Percentiles rank a stretch among this genome's conserved stretches.
Conservation (phyloP, 2,888 invertebrate species). For the Helleia helle region DNA sequence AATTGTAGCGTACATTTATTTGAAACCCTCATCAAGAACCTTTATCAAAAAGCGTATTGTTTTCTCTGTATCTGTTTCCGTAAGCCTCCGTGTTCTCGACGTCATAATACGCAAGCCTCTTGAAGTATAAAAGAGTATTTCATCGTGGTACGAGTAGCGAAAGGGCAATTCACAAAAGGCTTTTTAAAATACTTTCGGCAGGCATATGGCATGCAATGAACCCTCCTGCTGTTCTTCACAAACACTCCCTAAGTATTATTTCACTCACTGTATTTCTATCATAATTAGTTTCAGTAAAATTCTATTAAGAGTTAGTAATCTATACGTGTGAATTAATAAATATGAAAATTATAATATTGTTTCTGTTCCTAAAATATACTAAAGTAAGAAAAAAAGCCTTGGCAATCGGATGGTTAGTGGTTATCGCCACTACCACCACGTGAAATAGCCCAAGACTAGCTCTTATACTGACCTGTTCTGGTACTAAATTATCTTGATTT, state of each 20-base stretch:
- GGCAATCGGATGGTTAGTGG: too few relatives aligned
- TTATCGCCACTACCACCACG: too few relatives aligned
- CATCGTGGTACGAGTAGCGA: slow-evolving; percentile 39
- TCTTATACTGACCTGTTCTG: too few relatives aligned
- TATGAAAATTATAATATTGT: not conserved
- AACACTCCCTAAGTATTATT: slow-evolving; percentile 44
- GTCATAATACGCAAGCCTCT: slow-evolving; percentile 42
- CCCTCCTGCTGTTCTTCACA: slow-evolving; percentile 43
- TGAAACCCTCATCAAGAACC: slow-evolving; percentile 39
- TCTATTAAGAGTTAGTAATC: not conserved
- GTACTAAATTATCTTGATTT: too few relatives aligned
- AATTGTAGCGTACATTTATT: slow-evolving; percentile 17
- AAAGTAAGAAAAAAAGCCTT: too few relatives aligned
- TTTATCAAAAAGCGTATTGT: slow-evolving; percentile 62
- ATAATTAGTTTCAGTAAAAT: not conserved
- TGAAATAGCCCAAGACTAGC: too few relatives aligned
- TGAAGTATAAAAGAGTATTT: slow-evolving; percentile 62
- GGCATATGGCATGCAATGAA: slow-evolving; percentile 43
- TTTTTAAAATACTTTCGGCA: slow-evolving; percentile 63
- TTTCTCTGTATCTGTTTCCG: slow-evolving; percentile 46
- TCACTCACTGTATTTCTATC: not conserved
- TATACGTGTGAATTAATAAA: too few relatives aligned
- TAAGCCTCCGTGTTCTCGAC: slow-evolving; percentile 43
- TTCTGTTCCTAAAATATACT: too few relatives aligned
- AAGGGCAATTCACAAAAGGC: slow-evolving; percentile 59